These are phyloP conservation scores for Scomber scombrus DNA, from an alignment of 2,113 vertebrate species.

Conservation along the genomic window DNA sequence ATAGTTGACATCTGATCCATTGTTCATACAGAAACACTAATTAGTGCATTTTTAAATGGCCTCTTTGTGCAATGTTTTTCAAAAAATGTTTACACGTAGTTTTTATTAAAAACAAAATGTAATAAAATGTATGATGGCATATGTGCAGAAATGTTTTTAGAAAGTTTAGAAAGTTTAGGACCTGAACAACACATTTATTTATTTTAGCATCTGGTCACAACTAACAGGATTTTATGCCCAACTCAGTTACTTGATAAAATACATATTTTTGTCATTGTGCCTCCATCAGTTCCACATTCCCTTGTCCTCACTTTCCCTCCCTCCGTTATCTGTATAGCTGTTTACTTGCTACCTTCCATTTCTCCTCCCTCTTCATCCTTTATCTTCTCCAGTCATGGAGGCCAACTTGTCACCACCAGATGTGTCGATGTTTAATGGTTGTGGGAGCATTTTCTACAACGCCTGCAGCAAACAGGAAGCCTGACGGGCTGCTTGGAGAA, in stretches of 20 bases:
- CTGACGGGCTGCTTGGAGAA: constrained; percentile 65
- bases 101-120: not conserved
- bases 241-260: constrained; percentile 34
- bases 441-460: constrained; percentile 60
- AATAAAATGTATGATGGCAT: not conserved
- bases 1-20: no score
- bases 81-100: no score
- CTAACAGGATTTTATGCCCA: constrained; percentile 28
- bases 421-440: constrained; percentile 70
- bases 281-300: constrained; percentile 23
- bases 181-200: constrained; percentile 8
- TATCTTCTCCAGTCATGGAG: constrained; percentile 62
- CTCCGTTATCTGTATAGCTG: constrained; percentile 24
- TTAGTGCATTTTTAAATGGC: no score
- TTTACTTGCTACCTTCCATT: constrained; percentile 47
- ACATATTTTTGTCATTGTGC: not conserved
- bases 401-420: constrained; percentile 67
- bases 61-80: not conserved
- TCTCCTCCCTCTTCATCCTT: constrained; percentile 39
- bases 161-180: constrained; percentile 12
- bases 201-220: not conserved
- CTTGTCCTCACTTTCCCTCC: not conserved
- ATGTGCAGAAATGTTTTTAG: constrained; percentile 11
- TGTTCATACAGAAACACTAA: no score
- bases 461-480: constrained; percentile 68